Conservation (phyloP, 2,888 invertebrate genomes). For the Catocala fraxini region DNA sequence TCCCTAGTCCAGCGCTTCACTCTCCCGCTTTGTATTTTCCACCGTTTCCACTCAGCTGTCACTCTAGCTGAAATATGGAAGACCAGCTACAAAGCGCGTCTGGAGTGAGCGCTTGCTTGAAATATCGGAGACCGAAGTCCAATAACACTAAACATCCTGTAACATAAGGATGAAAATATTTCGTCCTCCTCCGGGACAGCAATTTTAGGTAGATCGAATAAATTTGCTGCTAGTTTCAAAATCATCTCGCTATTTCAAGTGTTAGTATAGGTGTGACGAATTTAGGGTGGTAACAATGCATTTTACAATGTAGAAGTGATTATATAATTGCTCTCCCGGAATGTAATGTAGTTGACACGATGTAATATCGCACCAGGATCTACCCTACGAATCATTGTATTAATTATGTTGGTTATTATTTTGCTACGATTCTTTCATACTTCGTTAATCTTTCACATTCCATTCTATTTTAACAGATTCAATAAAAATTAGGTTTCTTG, state of each 20-base stretch:
- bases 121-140: constrained; percentile 60
- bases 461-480: constrained; percentile 72
- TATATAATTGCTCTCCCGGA: constrained; percentile 71
- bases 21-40: constrained; percentile 98
- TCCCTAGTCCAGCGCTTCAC: constrained; percentile 97
- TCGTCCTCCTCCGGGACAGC: constrained; percentile 83
- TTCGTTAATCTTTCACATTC: constrained; percentile 76
- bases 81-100: constrained; percentile 96
- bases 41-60: constrained; percentile 98
- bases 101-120: constrained; percentile 89
- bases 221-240: constrained; percentile 74
- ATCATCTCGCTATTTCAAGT: constrained; percentile 73
- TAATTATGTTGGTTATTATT: constrained; percentile 64
- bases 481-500: constrained; percentile 78
- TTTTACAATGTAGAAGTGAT: constrained; percentile 53
- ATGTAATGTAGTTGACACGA: constrained; percentile 54
- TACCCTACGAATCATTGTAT: constrained; percentile 60
- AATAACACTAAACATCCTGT: constrained; percentile 60
- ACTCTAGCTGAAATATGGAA: constrained; percentile 98
- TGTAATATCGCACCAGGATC: constrained; percentile 51
- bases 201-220: constrained; percentile 77
- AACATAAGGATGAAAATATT: constrained; percentile 66
- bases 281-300: constrained; percentile 64
- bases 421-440: constrained; percentile 54
- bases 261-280: constrained; percentile 72